Evolutionary conservation across 2,113 vertebrate genomes (phyloP), one percentile per base, ranked within the genome.

Genomic region (Donacobius atricapilla): DNA sequence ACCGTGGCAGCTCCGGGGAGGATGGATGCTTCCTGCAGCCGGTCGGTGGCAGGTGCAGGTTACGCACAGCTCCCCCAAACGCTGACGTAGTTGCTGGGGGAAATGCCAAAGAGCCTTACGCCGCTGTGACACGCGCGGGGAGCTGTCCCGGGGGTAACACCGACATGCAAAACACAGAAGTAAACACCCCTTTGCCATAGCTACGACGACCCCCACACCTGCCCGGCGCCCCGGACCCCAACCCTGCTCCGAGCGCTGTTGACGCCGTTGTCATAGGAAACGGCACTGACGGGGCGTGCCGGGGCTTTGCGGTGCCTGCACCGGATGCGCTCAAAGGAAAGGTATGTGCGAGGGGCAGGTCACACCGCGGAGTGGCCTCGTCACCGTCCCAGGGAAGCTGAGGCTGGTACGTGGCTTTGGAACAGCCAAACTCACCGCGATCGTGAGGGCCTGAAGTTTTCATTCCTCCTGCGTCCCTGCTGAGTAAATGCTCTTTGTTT

Each of bases 171-270:
- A 97, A 95, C 91, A 96, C 42, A 56, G 51, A 65, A 64, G 39
- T 92, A 94, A 97, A 95, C 88, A 95, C 10, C 66, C 37, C 51
- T 94, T 95, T 82, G 68, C 96, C 89, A 91, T 94, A 75, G 95
- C 83, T 95, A 94, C 89, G 1, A 64, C 60, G 19, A 90, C 33
- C 60, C 60, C 80, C 16, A 2, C 95, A 93, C 93, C 92, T 94
- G 93, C 50, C 40, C 14, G 35, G 21, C 11, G 22, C 35, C 33
- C 35, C 53, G 24, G 66, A 33, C 58, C 84, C 48, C 23, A 33
- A 3, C 8, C 65, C 81, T 3, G 35, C 76, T 68, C 57, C 1
- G 1, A 3, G 22, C 3, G 24, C 92, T 97, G 94, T 96, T 97
- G 83, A 88, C 35, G 2, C 44, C 5, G 83, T 95, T 94, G 96